Evolutionary conservation across 2,113 vertebrate species (phyloP).

Genomic region (Pseudorasbora parva): DNA sequence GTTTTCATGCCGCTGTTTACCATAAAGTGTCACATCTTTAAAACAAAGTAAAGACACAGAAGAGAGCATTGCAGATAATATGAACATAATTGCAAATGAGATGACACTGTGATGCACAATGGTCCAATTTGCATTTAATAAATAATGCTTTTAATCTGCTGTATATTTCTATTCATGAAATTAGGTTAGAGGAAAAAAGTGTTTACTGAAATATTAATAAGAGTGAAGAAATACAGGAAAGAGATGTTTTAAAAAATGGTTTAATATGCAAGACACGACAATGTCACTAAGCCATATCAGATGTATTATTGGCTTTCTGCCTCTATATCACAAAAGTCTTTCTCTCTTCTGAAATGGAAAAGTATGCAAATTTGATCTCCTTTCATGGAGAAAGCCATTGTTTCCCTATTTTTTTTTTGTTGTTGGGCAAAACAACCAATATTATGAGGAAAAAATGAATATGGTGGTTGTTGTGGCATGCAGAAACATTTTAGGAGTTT

Average conservation of each 20-base stretch:
- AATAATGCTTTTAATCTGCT: constrained; percentile 3
- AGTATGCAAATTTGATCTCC: constrained; percentile 17
- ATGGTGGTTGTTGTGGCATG: neutral
- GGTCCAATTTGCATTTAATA: neutral
- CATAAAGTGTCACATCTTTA: neutral
- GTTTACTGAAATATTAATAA: neutral
- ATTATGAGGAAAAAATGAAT: neutral
- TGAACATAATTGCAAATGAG: neutral
- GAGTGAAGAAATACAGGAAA: neutral
- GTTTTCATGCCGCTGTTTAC: neutral
- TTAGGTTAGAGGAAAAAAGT: neutral
- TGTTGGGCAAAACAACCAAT: neutral
- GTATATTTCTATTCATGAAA: neutral
- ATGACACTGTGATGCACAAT: neutral
- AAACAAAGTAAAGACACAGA: neutral
- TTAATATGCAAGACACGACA: constrained; percentile 19
- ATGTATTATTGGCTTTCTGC: constrained; percentile 24
- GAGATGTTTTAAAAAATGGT: neutral
- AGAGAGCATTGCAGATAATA: neutral
- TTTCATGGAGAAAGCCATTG: neutral
- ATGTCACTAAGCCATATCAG: constrained; percentile 20
- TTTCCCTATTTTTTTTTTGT: neutral
- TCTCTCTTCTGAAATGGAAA: neutral
- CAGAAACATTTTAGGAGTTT: neutral
- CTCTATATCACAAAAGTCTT: neutral